These are phyloP conservation scores for Chrysina gloriosa DNA, from an alignment of 2,888 invertebrate species.

Conservation along the genomic window DNA sequence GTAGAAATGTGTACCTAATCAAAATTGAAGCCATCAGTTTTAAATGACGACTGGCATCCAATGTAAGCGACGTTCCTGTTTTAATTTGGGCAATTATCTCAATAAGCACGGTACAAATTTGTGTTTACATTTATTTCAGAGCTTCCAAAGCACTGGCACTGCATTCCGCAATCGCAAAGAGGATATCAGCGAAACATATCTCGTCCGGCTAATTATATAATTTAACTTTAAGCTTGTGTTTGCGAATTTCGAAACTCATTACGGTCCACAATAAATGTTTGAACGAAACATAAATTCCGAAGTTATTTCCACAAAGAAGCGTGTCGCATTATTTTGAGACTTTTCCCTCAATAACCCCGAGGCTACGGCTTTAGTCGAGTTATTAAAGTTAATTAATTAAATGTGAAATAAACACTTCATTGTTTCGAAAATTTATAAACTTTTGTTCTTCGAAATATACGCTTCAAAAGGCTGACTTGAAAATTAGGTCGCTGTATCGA, in stretches of 20 bases:
- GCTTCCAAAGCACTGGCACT: background rate
- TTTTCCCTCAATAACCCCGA: background rate
- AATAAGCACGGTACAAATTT: background rate
- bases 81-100: background rate
- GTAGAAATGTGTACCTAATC: too few relatives aligned
- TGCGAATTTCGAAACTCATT: background rate
- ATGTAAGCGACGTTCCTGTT: background rate
- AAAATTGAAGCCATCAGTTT: too few relatives aligned
- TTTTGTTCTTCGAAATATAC: background rate
- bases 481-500: too few relatives aligned
- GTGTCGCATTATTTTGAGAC: background rate
- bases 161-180: background rate
- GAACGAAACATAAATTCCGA: constrained; percentile 5
- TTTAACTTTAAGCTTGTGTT: constrained; percentile 10
- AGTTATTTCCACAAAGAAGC: constrained; percentile 7
- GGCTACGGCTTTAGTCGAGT: background rate
- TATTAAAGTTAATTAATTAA: constrained; percentile 1
- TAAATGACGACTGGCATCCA: background rate
- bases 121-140: constrained; percentile 1
- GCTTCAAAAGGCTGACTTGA: too few relatives aligned
- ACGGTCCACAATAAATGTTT: background rate
- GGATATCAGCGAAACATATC: constrained; percentile 7
- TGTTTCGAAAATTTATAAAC: background rate
- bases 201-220: background rate
- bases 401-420: background rate